These are phyloP conservation scores for Hydrotaea cyrtoneurina DNA, from an alignment of 2,888 invertebrate species.

Conservation along the genomic window DNA sequence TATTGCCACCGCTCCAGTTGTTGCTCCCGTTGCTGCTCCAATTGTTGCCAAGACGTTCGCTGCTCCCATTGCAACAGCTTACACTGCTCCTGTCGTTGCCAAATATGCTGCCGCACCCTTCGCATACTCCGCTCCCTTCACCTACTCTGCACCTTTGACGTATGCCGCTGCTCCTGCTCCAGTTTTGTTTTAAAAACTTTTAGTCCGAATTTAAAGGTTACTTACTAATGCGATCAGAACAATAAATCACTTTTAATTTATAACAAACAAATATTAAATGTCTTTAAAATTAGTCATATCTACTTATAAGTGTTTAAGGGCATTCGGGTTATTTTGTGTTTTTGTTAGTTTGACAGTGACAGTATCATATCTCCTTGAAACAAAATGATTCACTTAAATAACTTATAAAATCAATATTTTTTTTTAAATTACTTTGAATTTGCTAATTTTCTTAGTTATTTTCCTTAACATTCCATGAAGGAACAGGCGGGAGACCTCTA, in stretches of 20 bases:
- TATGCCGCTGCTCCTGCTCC: constrained; percentile 26
- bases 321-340: too few species aligned
- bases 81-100: neutral
- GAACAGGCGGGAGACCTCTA: too few species aligned
- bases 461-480: too few species aligned
- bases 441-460: too few species aligned
- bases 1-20: constrained; percentile 65
- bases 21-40: constrained; percentile 68
- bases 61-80: constrained; percentile 28
- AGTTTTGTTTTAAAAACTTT: constrained; percentile 18
- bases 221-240: neutral
- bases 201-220: neutral
- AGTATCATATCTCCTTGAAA: too few species aligned
- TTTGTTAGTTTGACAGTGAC: too few species aligned
- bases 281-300: too few species aligned
- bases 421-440: too few species aligned
- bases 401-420: too few species aligned
- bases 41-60: constrained; percentile 60
- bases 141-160: constrained; percentile 26
- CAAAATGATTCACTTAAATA: too few species aligned
- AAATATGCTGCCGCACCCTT: constrained; percentile 29
- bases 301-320: too few species aligned
- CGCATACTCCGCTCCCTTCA: constrained; percentile 36
- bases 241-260: neutral
- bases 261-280: too few species aligned